Evolutionary conservation across 2,797 vertebrate genomes (phyloP).

Genomic region (Channallabes apus): DNA sequence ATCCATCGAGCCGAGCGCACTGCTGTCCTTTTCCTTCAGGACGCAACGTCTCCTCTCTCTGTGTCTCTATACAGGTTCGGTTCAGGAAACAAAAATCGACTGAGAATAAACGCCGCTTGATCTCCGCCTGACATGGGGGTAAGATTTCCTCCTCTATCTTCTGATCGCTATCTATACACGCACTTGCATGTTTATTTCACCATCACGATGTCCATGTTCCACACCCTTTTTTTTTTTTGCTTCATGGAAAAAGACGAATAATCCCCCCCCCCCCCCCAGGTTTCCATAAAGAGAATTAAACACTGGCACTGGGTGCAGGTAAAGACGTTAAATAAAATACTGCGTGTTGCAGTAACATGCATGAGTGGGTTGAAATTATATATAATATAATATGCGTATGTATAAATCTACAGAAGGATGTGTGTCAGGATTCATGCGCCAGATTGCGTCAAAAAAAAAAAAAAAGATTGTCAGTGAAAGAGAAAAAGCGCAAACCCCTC

Average conservation of each 20-base stretch:
- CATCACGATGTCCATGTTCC: background rate
- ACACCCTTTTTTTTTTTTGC: slow-evolving; percentile 19
- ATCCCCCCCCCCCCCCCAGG: background rate
- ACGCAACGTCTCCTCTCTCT: background rate
- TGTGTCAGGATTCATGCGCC: no score
- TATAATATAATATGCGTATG: no score
- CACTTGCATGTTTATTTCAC: background rate
- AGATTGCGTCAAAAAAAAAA: no score
- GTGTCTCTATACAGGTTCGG: slow-evolving; percentile 28
- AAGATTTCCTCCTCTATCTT: slow-evolving; percentile 52
- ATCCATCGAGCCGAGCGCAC: no score
- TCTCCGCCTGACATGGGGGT: slow-evolving; percentile 73
- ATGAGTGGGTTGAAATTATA: no score
- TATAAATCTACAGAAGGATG: no score
- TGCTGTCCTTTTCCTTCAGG: background rate
- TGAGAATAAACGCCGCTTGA: slow-evolving; percentile 48
- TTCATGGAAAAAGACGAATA: background rate
- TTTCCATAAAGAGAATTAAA: background rate
- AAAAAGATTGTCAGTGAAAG: no score
- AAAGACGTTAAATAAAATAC: background rate
- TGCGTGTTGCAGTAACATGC: background rate
- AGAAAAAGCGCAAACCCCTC: no score
- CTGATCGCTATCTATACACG: background rate
- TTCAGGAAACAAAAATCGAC: slow-evolving; percentile 32
- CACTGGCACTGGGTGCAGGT: background rate